Evolutionary conservation across 2,113 vertebrate species (phyloP), one percentile per base, ranked within the genome.

Genomic region (Nansenia antarctica): DNA sequence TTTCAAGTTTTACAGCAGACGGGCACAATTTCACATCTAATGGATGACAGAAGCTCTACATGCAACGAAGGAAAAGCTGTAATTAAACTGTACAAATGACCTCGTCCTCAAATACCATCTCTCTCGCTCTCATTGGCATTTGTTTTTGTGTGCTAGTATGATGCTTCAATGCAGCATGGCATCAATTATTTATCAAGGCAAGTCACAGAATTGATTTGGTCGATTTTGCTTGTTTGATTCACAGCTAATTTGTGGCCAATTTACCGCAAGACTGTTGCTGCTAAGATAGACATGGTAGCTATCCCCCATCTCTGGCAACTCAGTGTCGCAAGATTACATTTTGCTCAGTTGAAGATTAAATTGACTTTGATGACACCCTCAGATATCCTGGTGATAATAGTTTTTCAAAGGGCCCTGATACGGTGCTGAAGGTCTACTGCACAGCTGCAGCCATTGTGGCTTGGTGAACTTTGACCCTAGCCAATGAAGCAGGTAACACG

Each of bases 401-500:
- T 75, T 87, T 85, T 87, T 85, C 81, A 85, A 87, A 15, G 26
- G 79, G 81, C 84, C 82, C 84, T 81, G 69, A 70, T 26, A 42
- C 62, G 20, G 20, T 9, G 26, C 26, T 11, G 27, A 53, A 1
- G 42, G 74, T 77, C 68, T 79, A 60, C 62, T 27, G 70, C 71
- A 62, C 79, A 59, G 79, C 80, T 80, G 79, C 39, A 27, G 62
- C 45, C 72, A 27, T 78, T 24, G 14, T 63, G 59, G n/a, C 52
- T 67, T 2, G 20, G 67, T 69, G 80, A 83, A 85, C 88, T 86
- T 29, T 85, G 83, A 88, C 85, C 85, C 62, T 45, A 73, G 71
- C 76, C 85, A 90, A 77, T 85, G 85, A 86, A 78, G 86, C 90
- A 89, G 90, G 85, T 88, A 91, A 91, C 81, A 61, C 84, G 74